Evolutionary conservation across 2,888 invertebrate genomes (phyloP), one percentile per base, ranked within the genome.

Genomic region (Ophion slaviceki): DNA sequence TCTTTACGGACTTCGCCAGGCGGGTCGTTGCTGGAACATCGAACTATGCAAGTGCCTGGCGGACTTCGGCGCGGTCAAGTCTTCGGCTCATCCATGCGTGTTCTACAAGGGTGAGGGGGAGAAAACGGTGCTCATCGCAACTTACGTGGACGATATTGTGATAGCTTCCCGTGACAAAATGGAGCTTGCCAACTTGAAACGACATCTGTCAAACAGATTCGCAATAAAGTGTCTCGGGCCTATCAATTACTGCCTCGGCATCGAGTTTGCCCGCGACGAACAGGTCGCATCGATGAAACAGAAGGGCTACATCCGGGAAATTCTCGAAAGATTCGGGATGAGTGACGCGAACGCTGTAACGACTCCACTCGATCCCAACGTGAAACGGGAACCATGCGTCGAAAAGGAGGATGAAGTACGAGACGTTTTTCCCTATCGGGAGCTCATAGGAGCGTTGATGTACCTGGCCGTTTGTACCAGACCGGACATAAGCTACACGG

Each of bases 21-120:
- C 89, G 6, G 87, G 88, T 6, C 71, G 89, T 17, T 85, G 74
- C 14, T 89, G 88, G 89, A 61, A 88, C 72, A 36, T 53, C n/a
- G 67, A 72, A 28, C 20, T 87, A 14, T 68, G 84, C 72, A n/a
- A 59, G 7, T 66, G 68, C 14, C 36, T 88, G 10, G 40, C 24
- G 10, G 68, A 80, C 0, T 68, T 67, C 36, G 87, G 87, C 61
- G 88, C 88, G 14, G 64, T 11, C 20, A 85, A 74, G 47, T 75
- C 86, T 5, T 20, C 40, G 20, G 81, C 86, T 0, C 87, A 86
- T 68, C 86, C 82, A 2, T 85, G 87, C 64, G 59, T 85, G 10
- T 85, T 80, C 40, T 74, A 36, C 57, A 70, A 78, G 36, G 82
- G 66, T 24, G 40, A 57, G 14, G 82, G 64, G 36, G 70, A 80